These are phyloP conservation scores for Nymphicus hollandicus DNA, from an alignment of 2,113 vertebrate genomes.

Conservation along the genomic window DNA sequence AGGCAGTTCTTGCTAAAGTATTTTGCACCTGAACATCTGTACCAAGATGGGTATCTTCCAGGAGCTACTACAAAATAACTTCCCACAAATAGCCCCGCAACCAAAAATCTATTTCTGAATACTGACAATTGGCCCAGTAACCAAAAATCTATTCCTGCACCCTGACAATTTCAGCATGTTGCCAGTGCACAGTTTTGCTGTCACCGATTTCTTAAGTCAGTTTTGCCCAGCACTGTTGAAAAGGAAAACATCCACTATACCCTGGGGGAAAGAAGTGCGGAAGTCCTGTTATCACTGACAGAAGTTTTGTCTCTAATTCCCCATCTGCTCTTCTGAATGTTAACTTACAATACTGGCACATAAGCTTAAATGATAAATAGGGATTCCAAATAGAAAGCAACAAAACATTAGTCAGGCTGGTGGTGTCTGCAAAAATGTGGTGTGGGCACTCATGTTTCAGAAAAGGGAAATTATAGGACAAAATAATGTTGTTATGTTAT, in stretches of 20 bases:
- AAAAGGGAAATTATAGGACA: not conserved
- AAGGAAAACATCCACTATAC: not conserved
- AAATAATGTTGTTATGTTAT: not conserved
- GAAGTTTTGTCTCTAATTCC: constrained; percentile 55
- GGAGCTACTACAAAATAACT: not conserved
- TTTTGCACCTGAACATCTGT: not conserved
- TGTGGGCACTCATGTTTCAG: not conserved
- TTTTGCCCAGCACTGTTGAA: not conserved
- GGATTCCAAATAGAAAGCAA: not conserved
- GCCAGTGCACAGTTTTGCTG: not conserved
- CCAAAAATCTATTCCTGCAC: not conserved
- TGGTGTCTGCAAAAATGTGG: not conserved
- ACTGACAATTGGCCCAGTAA: not conserved
- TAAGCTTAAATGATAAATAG: constrained; percentile 18
- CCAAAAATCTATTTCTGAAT: not conserved
- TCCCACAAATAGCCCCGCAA: not conserved
- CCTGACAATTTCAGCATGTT: not conserved
- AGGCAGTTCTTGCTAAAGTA: not conserved
- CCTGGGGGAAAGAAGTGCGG: constrained; percentile 22
- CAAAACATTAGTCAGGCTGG: constrained; percentile 26
- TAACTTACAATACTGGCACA: constrained; percentile 5
- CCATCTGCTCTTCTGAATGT: constrained; percentile 33
- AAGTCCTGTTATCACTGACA: constrained; percentile 30
- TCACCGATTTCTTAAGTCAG: not conserved
- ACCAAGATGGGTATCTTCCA: not conserved